phyloP scores from a whole-genome alignment of 2,888 invertebrate species.

The Empis livida region DNA sequence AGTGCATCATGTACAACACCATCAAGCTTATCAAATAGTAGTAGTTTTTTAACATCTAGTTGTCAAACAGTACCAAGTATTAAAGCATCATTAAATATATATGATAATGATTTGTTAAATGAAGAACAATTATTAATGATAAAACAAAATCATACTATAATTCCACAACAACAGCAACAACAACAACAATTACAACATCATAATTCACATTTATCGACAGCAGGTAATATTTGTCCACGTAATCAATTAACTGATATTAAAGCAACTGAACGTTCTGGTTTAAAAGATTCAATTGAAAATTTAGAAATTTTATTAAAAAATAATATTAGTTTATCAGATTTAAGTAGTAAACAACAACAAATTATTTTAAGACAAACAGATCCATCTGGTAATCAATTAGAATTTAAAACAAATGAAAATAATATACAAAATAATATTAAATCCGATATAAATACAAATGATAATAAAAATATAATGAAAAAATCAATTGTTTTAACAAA shows the following conservation, averaged over 20 bases:
- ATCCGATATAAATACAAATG: not conserved
- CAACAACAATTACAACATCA: constrained; percentile 1
- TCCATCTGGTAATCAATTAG: constrained; percentile 10
- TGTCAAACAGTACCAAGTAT: constrained; percentile 20
- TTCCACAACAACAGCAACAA: not conserved
- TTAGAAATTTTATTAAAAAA: constrained; percentile 34
- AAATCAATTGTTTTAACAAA: not conserved
- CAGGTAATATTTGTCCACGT: constrained; percentile 4
- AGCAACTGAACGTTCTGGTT: constrained; percentile 21
- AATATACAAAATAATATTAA: not conserved
- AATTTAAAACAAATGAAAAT: not conserved
- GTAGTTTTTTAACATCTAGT: constrained; percentile 19
- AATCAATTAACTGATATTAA: constrained; percentile 27
- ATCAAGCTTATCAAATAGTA: constrained; percentile 30
- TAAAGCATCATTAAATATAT: constrained; percentile 8
- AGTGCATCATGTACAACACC: constrained; percentile 29
- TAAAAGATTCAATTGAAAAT: constrained; percentile 35
- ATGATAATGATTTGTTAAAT: not conserved
- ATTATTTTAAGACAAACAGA: constrained; percentile 26
- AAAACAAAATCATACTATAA: not conserved
- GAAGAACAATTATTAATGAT: too few relatives aligned
- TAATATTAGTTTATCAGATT: constrained; percentile 33
- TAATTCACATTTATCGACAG: not conserved
- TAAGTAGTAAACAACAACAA: constrained; percentile 33
- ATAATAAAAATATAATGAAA: not conserved